Base-by-base conservation (phyloP, 1,140 invertebrate species). In the Bicyclus anynana region DNA sequence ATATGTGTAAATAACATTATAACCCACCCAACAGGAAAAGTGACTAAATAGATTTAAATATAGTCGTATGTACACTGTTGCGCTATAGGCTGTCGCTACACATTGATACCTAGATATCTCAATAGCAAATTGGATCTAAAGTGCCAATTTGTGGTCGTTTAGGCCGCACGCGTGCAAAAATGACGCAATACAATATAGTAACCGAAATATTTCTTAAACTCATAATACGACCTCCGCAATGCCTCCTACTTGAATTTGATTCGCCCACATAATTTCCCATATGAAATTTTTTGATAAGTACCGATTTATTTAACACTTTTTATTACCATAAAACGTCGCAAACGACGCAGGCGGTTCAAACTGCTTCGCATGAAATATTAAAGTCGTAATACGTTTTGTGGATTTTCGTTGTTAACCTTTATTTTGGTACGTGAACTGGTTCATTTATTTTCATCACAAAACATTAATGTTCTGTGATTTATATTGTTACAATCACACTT, bases 111-210 rank as follows among this genome's bases (percentile, higher is more conserved):
- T 6, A 33, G 29, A 4, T 33, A 33, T 33, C 2, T 33, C n/a
- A 33, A 33, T 33, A 16, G 29, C 44, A 26, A 35, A 27, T 58
- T 54, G 16, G 16, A 49, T 17, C 48, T 53, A 51, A 52, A 66
- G 26, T 53, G 20, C 42, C 64, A 62, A 66, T 66, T 62, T 66
- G 48, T 38, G 26, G 51, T 59, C 53, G 57, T 69, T 63, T 62
- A 21, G 46, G 53, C 38, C 50, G 55, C 62, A 59, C 63, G 63
- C 53, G 64, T 59, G 51, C 21, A 52, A 27, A 27, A 42, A 62
- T 75, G 62, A 73, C 67, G 70, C 60, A 70, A 76, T 67, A 57
- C 44, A 49, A 52, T 53, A 47, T 56, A 16, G 42, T 38, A 42
- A 52, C 53, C 23, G 50, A 56, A 56, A 56, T 49, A 50, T 65